phyloP scores from a whole-genome alignment of 2,797 vertebrate species.

The Thalassophryne amazonica region DNA sequence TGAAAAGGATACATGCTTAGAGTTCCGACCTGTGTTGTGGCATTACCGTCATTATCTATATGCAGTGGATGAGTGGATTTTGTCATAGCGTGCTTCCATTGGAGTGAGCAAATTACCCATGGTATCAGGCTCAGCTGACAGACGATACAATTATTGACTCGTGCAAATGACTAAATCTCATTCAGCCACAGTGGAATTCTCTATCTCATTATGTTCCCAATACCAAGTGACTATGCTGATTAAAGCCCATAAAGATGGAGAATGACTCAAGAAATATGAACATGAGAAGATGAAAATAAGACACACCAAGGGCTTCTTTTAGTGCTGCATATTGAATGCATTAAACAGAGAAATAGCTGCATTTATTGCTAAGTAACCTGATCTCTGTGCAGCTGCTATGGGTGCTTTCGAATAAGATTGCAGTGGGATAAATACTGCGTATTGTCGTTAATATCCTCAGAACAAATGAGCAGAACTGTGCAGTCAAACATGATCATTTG shows the following conservation, averaged over 20 bases:
- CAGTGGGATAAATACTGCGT: slow-evolving; percentile 20
- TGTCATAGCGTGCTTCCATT: slow-evolving; percentile 8
- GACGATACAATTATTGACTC: slow-evolving; percentile 12
- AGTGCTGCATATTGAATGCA: slow-evolving; percentile 13
- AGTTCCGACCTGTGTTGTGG: slow-evolving; percentile 23
- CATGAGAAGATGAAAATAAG: slow-evolving; percentile 23
- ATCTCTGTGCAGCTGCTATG: slow-evolving; percentile 6
- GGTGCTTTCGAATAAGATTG: slow-evolving; percentile 19
- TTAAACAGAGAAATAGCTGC: slow-evolving; percentile 7
- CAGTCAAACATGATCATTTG: slow-evolving; percentile 3
- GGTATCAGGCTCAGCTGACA: slow-evolving; percentile 12
- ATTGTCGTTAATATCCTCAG: slow-evolving; percentile 29
- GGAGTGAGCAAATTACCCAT: slow-evolving; percentile 1
- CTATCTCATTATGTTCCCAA: slow-evolving; percentile 29
- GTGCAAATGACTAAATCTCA: slow-evolving; percentile 30
- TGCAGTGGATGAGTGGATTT: slow-evolving; percentile 5
- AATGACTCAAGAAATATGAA: slow-evolving; percentile 20
- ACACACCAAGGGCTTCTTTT: slow-evolving; percentile 22
- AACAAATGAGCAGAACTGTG: slow-evolving; percentile 25
- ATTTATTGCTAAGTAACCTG: slow-evolving; percentile 17
- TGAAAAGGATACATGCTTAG: slow-evolving; percentile 30
- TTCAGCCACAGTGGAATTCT: slow-evolving; percentile 19
- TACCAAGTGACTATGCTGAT: slow-evolving; percentile 34
- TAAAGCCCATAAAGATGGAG: slow-evolving; percentile 22
- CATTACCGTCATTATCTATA: slow-evolving; percentile 10